Base-by-base conservation (phyloP, 1,140 invertebrate species). In the Luehdorfia chinensis region DNA sequence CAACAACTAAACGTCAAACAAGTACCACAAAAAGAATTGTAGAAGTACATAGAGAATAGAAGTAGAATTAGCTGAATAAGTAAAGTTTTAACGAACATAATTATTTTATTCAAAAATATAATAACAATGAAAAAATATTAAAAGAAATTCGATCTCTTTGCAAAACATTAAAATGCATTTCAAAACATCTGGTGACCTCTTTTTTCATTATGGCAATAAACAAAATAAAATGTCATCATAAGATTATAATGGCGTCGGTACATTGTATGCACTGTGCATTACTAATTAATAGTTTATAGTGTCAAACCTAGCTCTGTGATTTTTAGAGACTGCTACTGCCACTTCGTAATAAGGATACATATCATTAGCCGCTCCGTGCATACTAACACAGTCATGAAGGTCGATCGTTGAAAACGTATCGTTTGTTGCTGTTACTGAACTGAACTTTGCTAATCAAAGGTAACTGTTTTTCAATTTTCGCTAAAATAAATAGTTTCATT, bases 311-410 rank as follows among this genome's bases (percentile, higher is more conserved):
- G 13, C 21, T 25, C 12, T 37, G 34, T 47, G 44, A 51, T 46
- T 46, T 45, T 39, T 39, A 37, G 31, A 51, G 41, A 36, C 49
- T 39, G 33, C 39, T 30, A 18, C 3, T 50, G 18, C 39, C 31
- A 36, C 32, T 50, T 50, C 31, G 27, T 32, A 53, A 53, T 39
- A 53, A 53, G 50, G 50, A 53, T 53, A 53, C 46, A 46, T 53
- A 47, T 53, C 50, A 46, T 53, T 53, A 53, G 36, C 23, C 14
- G 28, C 25, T 43, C 14, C 39, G 25, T 30, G 14, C 39, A 16
- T 18, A 43, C 28, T 12, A 39, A 4, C 14, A 30, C 16, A 41
- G 31, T 41, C 45, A 47, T 53, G 50, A 53, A 53, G 50, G 50
- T 37, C 50, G 44, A 27, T 28, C 28, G 28, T 53, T 41, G 34